These are phyloP conservation scores for Ormia ochracea DNA, from an alignment of 2,888 invertebrate species.

Conservation along the genomic window DNA sequence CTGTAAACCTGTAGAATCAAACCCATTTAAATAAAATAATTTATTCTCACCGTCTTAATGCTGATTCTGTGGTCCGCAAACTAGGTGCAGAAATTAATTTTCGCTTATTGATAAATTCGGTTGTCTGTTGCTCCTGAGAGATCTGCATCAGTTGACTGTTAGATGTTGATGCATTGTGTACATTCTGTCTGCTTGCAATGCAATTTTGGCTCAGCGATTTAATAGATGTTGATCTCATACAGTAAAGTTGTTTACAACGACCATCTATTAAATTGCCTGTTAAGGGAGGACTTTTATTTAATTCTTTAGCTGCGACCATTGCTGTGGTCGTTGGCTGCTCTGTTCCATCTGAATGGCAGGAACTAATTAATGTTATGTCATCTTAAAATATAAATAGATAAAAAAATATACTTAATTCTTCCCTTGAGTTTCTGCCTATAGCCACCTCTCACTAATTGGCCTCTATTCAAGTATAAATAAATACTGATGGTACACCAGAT, in stretches of 20 bases:
- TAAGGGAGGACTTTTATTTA: neutral
- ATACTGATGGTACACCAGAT: no score
- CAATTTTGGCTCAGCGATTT: constrained; percentile 66
- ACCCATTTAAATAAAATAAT: neutral
- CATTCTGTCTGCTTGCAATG: neutral
- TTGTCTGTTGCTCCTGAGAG: constrained; percentile 54
- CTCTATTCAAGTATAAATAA: no score
- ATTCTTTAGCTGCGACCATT: neutral
- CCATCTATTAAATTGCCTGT: neutral
- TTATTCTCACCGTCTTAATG: constrained; percentile 67
- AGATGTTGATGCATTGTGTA: constrained; percentile 44
- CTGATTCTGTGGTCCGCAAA: constrained; percentile 69
- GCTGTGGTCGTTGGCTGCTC: neutral
- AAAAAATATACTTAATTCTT: no score
- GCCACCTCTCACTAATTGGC: no score
- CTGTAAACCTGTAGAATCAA: neutral
- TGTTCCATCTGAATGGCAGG: neutral
- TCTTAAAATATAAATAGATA: constrained; percentile 1
- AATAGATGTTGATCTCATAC: constrained; percentile 67
- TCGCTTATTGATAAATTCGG: constrained; percentile 64
- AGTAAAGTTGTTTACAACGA: neutral
- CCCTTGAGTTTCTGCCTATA: no score
- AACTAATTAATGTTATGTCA: neutral
- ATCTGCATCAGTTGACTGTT: constrained; percentile 52
- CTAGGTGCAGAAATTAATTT: constrained; percentile 69